Conservation (phyloP, 2,797 vertebrate species). For the Malacoraja senta region DNA sequence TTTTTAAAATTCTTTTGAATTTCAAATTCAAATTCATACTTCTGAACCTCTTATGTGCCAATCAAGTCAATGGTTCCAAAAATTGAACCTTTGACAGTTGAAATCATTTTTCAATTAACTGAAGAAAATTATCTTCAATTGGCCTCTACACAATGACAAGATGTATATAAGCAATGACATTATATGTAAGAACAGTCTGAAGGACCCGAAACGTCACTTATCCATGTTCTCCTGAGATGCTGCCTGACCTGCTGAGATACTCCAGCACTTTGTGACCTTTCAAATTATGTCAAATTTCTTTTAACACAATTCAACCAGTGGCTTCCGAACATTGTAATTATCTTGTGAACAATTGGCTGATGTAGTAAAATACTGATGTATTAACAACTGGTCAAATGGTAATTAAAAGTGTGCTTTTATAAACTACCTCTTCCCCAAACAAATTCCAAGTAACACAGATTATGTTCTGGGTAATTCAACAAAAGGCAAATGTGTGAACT, state of each 20-base stretch:
- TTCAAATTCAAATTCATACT: neutral
- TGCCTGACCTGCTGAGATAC: no score
- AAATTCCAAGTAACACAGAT: conserved; percentile 50
- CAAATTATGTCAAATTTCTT: neutral
- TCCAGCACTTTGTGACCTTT: no score
- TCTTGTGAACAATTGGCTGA: conserved; percentile 59
- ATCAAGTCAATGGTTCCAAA: neutral
- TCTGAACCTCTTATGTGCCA: neutral
- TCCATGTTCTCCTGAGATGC: no score
- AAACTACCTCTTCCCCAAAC: conserved; percentile 54
- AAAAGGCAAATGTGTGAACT: conserved; percentile 43
- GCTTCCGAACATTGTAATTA: conserved; percentile 53
- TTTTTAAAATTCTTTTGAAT: neutral
- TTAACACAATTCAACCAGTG: conserved; percentile 55
- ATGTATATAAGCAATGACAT: neutral
- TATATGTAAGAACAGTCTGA: neutral
- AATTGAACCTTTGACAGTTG: neutral
- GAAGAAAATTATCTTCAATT: neutral
- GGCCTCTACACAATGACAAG: neutral
- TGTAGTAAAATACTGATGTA: conserved; percentile 56
- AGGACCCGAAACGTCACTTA: no score
- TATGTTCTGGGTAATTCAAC: conserved; percentile 62
- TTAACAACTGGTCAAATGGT: conserved; percentile 56
- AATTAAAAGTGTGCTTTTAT: conserved; percentile 52
- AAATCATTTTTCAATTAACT: conserved; percentile 26